Base-by-base conservation (phyloP, 2,888 invertebrate species). In the Asteroscopus sphinx region DNA sequence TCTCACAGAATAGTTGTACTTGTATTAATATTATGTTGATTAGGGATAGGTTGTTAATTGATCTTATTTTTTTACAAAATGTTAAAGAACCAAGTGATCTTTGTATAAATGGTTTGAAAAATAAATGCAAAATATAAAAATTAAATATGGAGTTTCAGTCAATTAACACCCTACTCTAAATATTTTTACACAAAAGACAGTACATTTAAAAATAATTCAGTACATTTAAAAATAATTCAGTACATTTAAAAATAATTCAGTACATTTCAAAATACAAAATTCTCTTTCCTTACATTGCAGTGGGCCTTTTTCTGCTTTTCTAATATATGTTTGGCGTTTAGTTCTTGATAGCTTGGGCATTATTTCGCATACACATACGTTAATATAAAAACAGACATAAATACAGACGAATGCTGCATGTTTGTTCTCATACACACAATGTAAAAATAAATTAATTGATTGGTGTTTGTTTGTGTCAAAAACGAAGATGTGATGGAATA, bases 111-210 rank as follows among this genome's bases (percentile, higher is more conserved):
- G 90, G 85, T 92, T 89, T 91, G 87, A 88, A 85, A 84, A 94
- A 94, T 94, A 94, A 94, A 94, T 87, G 89, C 89, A 81, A 88
- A 87, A 87, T 83, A 92, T 90, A 82, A 82, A 85, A 92, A 91
- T 92, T 86, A 77, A 83, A 86, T 83, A 85, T 94, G 93, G 94
- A 94, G 94, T 94, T 94, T 94, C 93, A 94, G 94, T 94, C 94
- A 94, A 93, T 93, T 93, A 93, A 92, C 93, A 93, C 93, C 93
- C 93, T 93, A 91, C 88, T 92, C 91, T 91, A 83, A 88, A 85
- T 85, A 86, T 71, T 59, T 59, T 45, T 58, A 61, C 64, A 55
- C 60, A 54, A 51, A 52, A 54, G 3, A 59, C 41, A 51, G 40
- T 57, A 49, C 35, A 42, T 26, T n/a, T 52, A 9, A 69, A 44